These are phyloP conservation scores for Eulemur coronatus DNA, from an alignment of 2,797 vertebrate genomes.

Conservation along the genomic window DNA sequence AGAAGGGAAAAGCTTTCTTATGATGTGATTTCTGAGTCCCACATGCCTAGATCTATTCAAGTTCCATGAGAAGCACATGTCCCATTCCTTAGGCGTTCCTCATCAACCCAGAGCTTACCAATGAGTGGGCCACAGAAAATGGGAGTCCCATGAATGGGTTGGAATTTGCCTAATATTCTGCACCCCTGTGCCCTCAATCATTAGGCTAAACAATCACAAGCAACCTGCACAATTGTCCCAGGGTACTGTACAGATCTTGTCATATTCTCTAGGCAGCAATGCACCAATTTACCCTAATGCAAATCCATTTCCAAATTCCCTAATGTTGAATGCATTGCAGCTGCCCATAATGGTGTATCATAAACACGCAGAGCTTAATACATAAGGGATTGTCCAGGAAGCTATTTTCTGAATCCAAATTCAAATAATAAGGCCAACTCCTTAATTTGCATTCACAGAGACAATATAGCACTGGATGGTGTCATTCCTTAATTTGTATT, in stretches of 20 bases:
- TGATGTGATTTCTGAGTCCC: background rate
- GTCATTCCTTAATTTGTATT: slow-evolving; percentile 51
- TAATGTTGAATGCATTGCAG: background rate
- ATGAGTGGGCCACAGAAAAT: background rate
- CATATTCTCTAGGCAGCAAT: background rate
- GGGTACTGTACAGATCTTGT: background rate
- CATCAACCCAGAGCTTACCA: background rate
- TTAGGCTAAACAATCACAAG: background rate
- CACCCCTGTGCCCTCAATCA: background rate
- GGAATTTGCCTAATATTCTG: background rate
- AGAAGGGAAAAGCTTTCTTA: background rate
- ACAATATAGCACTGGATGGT: background rate
- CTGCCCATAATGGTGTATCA: background rate
- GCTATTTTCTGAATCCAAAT: slow-evolving; percentile 46
- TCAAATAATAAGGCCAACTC: slow-evolving; percentile 4
- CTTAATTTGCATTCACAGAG: slow-evolving; percentile 53
- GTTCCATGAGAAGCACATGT: background rate
- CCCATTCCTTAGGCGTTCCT: background rate
- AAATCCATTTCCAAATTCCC: slow-evolving; percentile 15
- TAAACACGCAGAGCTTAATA: background rate
- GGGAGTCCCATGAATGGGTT: fast-evolving
- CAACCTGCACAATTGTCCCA: no score
- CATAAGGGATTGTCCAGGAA: background rate
- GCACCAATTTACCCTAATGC: background rate
- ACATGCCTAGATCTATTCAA: background rate